Base-by-base conservation (phyloP, 2,113 vertebrate species). In the Cynoglossus semilaevis region DNA sequence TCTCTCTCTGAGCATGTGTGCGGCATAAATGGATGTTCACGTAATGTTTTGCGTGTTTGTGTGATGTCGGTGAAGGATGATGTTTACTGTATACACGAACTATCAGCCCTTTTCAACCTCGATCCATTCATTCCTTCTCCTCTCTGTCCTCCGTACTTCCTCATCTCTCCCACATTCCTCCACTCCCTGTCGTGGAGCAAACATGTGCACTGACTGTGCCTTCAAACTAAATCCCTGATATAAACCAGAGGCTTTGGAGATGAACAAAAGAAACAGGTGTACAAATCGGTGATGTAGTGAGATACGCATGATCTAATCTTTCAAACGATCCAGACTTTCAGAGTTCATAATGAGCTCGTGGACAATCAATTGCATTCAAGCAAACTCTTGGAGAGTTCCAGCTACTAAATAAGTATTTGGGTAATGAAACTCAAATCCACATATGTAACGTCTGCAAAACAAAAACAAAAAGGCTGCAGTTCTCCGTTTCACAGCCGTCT, bases 1-100 rank as follows among this genome's bases (percentile, higher is more conserved):
- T 40, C 67, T 19, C 54, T 63, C n/a, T 65, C 35, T 48, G 15
- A 57, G 70, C 48, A 63, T 70, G 55, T 67, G 51, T 52, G 65
- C 49, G 41, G 42, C 7, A 18, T 12, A 1, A 63, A 56, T 35
- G n/a, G 19, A 50, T 49, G 68, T 37, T 53, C 18, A 46, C 43
- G 34, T 14, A 11, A n/a, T 43, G 11, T 40, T 22, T 16, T n/a
- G 38, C 18, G 48, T 42, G 15, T 50, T 37, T 44, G 42, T 41
- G n/a, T 6, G 22, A 29, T 29, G 22, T 6, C 22, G 22, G 38
- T 55, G 52, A 65, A 44, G 34, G 48, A 17, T 29, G 22, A 29
- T 29, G 22, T 29, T 29, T 29, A 29, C 46, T 60, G 50, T 45
- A 55, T 14, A 1, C 14, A 9, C 35, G 56, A 67, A 62, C 62